Conservation (phyloP, 2,888 invertebrate genomes). For the Habroteleia sp. region DNA sequence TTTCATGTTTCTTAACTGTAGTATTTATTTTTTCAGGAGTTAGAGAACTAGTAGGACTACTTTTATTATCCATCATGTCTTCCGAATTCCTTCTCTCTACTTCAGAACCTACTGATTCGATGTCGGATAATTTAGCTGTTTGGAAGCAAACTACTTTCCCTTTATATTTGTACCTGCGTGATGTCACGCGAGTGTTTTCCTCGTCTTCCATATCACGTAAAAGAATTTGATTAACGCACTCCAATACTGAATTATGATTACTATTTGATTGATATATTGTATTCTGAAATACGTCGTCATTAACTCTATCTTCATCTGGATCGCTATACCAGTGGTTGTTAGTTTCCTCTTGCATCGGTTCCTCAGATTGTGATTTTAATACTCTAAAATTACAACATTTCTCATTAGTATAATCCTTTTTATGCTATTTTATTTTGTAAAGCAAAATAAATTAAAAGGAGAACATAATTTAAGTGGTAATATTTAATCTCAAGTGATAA, state of each 20-base stretch:
- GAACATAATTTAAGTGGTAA: no score
- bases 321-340: conserved; percentile 92
- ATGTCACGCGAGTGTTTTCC: conserved; percentile 76
- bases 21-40: conserved; percentile 1
- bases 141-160: conserved; percentile 79
- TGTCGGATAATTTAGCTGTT: conserved; percentile 78
- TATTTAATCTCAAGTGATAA: no score
- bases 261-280: conserved; percentile 82
- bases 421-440: no score
- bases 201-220: conserved; percentile 86
- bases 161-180: conserved; percentile 77
- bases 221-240: conserved; percentile 92
- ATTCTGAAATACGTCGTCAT: conserved; percentile 81
- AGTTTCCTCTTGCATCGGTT: conserved; percentile 80
- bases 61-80: conserved; percentile 68
- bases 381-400: conserved; percentile 66
- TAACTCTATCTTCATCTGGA: conserved; percentile 87
- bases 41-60: neutral
- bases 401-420: no score
- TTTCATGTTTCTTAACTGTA: neutral
- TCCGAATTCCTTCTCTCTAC: conserved; percentile 79
- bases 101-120: conserved; percentile 79
- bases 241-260: conserved; percentile 91
- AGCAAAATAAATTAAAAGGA: no score
- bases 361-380: conserved; percentile 70